phyloP scores from a whole-genome alignment of 2,888 invertebrate species.

The Trissonchulus latispiculum region DNA sequence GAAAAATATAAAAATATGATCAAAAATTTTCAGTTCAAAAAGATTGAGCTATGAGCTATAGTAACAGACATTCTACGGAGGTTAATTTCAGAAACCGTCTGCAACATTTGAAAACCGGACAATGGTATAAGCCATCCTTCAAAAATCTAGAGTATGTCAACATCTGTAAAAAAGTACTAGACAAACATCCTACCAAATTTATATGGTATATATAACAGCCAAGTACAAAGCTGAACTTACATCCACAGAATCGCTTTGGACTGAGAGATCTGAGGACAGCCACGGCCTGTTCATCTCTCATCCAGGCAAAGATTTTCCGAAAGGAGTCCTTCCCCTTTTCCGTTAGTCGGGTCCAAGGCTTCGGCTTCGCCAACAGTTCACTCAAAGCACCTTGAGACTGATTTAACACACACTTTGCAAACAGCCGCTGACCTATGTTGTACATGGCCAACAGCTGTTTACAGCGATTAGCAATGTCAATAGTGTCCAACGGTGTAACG shows the following conservation, averaged over 20 bases:
- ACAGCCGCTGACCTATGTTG: conserved; percentile 90
- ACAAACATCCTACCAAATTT: no score
- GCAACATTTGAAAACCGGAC: no score
- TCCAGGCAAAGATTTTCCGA: conserved; percentile 99
- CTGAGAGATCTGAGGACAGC: conserved; percentile 93
- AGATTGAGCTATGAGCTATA: no score
- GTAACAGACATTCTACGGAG: no score
- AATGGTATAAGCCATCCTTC: no score
- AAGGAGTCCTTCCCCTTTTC: conserved; percentile 99
- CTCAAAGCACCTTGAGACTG: conserved; percentile 84
- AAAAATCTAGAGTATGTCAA: no score
- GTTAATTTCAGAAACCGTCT: no score
- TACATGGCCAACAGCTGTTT: conserved; percentile 37
- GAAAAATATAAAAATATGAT: no score
- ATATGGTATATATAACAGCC: no score
- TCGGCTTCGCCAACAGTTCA: conserved; percentile 93
- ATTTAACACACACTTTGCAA: conserved; percentile 95
- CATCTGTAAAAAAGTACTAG: no score
- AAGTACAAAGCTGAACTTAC: no score
- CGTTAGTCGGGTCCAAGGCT: conserved; percentile 98
- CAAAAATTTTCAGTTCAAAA: no score
- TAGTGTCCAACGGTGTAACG: conserved; percentile 35
- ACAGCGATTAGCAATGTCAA: conserved; percentile 38
- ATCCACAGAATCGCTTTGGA: conserved; percentile 77
- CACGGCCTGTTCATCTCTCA: conserved; percentile 91